Conservation (phyloP, 2,888 invertebrate genomes). For the Melinaea menophilus region DNA sequence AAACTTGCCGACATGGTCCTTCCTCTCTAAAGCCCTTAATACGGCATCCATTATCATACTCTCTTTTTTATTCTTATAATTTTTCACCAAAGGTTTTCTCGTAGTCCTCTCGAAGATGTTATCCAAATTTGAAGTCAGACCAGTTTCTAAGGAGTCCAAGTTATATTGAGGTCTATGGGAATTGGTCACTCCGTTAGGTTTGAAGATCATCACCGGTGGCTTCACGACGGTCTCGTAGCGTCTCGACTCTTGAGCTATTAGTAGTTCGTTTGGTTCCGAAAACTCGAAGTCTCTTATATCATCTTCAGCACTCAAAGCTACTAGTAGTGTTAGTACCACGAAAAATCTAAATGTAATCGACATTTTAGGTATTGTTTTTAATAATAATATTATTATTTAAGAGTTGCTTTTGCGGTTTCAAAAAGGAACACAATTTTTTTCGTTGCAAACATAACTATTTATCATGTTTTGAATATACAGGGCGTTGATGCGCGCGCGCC, state of each 20-base stretch:
- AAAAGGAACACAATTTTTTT: conserved; percentile 12
- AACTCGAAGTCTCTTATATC: conserved; percentile 57
- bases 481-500: conserved; percentile 54
- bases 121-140: conserved; percentile 48
- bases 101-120: conserved; percentile 44
- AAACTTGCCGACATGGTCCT: conserved; percentile 78
- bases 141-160: conserved; percentile 59
- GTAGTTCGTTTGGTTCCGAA: conserved; percentile 59
- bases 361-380: conserved; percentile 24
- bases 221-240: conserved; percentile 61
- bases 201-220: conserved; percentile 56
- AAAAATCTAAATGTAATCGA: conserved; percentile 37
- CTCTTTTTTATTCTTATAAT: conserved; percentile 61
- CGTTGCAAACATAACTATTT: conserved; percentile 20
- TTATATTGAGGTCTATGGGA: conserved; percentile 71
- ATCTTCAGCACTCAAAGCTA: conserved; percentile 44
- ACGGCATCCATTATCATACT: conserved; percentile 74
- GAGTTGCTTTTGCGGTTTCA: background rate
- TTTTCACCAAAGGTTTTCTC: conserved; percentile 45
- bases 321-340: conserved; percentile 36
- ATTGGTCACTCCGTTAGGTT: conserved; percentile 61
- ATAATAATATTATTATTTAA: background rate
- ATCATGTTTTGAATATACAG: conserved; percentile 27
- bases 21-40: conserved; percentile 76
- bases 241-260: conserved; percentile 70